Conservation (phyloP, 2,113 vertebrate species). For the Lanius ludovicianus region DNA sequence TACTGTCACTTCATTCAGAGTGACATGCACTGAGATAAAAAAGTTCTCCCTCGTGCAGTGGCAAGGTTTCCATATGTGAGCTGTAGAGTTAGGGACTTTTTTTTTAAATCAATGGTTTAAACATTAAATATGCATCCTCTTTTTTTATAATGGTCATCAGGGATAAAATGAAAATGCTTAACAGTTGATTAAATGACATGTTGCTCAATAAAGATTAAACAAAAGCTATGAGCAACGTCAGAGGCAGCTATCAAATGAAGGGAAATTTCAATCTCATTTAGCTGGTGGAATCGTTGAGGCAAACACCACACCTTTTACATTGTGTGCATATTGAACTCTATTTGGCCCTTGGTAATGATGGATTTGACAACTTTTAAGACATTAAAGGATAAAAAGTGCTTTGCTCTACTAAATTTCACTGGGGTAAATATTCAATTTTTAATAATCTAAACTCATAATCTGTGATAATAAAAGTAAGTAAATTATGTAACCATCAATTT, state of each 20-base stretch:
- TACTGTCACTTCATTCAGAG: background rate
- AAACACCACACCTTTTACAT: background rate
- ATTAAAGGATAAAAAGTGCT: background rate
- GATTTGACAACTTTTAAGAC: background rate
- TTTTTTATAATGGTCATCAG: background rate
- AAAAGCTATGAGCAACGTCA: background rate
- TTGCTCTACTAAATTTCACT: background rate
- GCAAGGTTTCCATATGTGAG: background rate
- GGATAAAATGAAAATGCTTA: background rate
- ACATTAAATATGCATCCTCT: background rate
- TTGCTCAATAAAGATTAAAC: constrained; percentile 26
- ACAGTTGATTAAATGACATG: background rate
- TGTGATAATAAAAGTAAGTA: background rate
- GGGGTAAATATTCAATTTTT: background rate
- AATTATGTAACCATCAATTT: background rate
- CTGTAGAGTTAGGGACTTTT: background rate
- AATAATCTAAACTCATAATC: background rate
- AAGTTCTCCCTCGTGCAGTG: background rate
- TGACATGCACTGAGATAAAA: background rate
- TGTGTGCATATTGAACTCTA: background rate
- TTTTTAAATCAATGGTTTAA: background rate
- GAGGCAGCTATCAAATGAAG: background rate
- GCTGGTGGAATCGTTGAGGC: background rate
- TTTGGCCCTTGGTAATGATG: background rate
- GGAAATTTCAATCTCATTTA: background rate